Conservation (phyloP, 2,888 invertebrate species). For the Drosophila engyochracea region DNA sequence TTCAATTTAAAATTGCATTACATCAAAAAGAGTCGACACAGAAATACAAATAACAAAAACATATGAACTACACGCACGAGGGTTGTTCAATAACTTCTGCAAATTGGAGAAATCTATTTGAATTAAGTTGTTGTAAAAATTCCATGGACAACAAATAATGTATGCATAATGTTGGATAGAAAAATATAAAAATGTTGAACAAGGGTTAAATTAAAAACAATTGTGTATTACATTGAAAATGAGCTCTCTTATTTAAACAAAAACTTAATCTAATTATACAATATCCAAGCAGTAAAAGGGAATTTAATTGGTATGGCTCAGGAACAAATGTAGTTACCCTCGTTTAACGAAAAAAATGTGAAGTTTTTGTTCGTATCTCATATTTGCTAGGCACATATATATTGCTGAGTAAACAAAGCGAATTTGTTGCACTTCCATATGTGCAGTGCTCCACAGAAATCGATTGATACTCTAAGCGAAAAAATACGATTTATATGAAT, state of each 20-base stretch:
- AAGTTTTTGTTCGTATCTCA: conserved; percentile 23
- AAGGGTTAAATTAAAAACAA: background rate
- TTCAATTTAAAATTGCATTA: conserved; percentile 73
- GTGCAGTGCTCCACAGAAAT: conserved; percentile 46
- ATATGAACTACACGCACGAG: conserved; percentile 16
- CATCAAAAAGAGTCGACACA: conserved; percentile 12
- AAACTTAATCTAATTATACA: background rate
- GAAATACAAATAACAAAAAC: background rate
- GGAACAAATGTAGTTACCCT: conserved; percentile 22
- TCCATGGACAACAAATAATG: background rate
- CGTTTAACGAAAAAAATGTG: conserved; percentile 25
- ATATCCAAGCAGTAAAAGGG: background rate
- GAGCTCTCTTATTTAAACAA: background rate
- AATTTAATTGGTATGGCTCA: background rate
- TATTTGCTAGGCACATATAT: conserved; percentile 36
- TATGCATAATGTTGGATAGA: background rate
- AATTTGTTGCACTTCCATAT: conserved; percentile 30
- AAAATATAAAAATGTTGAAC: too few relatives aligned
- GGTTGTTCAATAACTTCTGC: conserved; percentile 7
- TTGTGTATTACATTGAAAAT: background rate
- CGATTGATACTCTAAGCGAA: conserved; percentile 46
- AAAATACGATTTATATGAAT: conserved; percentile 24
- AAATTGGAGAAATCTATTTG: background rate
- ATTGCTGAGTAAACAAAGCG: background rate
- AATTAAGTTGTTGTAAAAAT: background rate